Conservation (phyloP, 1,140 invertebrate genomes). For the Drosophila navojoa region DNA sequence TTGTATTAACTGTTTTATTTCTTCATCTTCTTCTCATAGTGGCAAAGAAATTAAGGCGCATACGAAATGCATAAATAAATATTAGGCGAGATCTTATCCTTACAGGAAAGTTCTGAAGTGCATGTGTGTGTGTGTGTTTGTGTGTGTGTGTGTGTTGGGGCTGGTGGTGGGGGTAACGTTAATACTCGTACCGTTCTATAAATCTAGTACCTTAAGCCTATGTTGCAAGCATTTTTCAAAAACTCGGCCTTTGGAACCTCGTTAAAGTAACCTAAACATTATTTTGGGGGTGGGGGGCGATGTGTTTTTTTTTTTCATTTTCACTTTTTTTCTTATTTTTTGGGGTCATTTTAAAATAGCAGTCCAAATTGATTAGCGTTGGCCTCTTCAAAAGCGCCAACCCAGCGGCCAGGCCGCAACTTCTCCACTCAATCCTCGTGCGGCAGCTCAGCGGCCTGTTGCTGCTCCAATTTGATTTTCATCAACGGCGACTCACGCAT, state of each 20-base stretch:
- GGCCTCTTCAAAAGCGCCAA: slow-evolving; percentile 46
- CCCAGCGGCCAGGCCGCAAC: slow-evolving; percentile 5
- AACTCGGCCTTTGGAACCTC: slow-evolving; percentile 16
- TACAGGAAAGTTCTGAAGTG: slow-evolving; percentile 79
- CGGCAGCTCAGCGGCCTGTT: slow-evolving; percentile 72
- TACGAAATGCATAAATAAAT: slow-evolving; percentile 56
- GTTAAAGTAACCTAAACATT: neutral
- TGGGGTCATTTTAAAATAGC: slow-evolving; percentile 78
- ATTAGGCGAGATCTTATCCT: slow-evolving; percentile 77
- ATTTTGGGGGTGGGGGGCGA: neutral
- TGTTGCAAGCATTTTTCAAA: slow-evolving; percentile 52
- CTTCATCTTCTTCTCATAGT: slow-evolving; percentile 30
- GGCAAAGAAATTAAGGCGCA: slow-evolving; percentile 66
- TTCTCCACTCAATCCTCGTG: slow-evolving; percentile 74
- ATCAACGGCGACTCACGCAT: slow-evolving; percentile 73
- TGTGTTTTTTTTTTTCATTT: neutral
- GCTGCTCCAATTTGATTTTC: slow-evolving; percentile 82
- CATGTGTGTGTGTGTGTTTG: slow-evolving; percentile 36
- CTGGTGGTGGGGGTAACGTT: slow-evolving; percentile 34
- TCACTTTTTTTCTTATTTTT: neutral
- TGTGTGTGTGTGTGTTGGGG: too few relatives aligned
- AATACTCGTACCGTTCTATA: slow-evolving; percentile 57
- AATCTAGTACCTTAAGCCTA: slow-evolving; percentile 46
- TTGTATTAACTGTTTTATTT: neutral
- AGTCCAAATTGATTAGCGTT: slow-evolving; percentile 70